Base-by-base conservation (phyloP, 2,113 vertebrate species). In the Ctenodactylus gundi region DNA sequence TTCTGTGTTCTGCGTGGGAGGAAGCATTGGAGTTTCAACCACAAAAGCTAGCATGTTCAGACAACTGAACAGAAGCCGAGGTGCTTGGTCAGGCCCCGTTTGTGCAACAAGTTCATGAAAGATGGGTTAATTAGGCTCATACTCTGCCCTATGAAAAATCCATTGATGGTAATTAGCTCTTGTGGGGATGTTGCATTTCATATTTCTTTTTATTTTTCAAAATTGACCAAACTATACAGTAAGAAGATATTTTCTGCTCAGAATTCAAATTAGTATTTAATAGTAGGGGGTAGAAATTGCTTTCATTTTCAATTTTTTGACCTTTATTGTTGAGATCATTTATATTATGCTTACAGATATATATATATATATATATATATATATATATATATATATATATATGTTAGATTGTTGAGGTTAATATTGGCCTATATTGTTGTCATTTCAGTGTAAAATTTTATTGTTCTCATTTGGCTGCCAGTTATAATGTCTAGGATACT, bases 1-100 rank as follows among this genome's bases (percentile, higher is more conserved):
- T 85, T 91, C 65, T 77, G 13, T 93, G n/a, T 94, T 39, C n/a
- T 3, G 55, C 53, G 78, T 92, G 70, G 85, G 96, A 97, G 94
- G 46, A 95, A 88, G 85, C 70, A 85, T 49, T 77, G 68, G 96
- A 53, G 94, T 88, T 98, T 91, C 95, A 96, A 58, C 80, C 94
- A 84, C 34, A 95, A 95, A 95, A 67, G 20, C 83, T 95, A 94
- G 70, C 80, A 88, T 95, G 96, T 90, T 29, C 46, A 84, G 96
- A 41, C 97, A 95, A 25, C 31, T 34, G 65, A 60, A 10, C 49
- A 78, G 20, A 51, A 7, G 20, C 60, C 82, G 57, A 20, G 70
- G 39, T 80, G 87, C 18, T 72, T 94, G 83, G 49, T 82, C 91
- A 91, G 46, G 93, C 31, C 60, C 34, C 21, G 10, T 68, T 87